Conservation (phyloP, 1,140 invertebrate genomes). For the Drosophila arawakana region DNA sequence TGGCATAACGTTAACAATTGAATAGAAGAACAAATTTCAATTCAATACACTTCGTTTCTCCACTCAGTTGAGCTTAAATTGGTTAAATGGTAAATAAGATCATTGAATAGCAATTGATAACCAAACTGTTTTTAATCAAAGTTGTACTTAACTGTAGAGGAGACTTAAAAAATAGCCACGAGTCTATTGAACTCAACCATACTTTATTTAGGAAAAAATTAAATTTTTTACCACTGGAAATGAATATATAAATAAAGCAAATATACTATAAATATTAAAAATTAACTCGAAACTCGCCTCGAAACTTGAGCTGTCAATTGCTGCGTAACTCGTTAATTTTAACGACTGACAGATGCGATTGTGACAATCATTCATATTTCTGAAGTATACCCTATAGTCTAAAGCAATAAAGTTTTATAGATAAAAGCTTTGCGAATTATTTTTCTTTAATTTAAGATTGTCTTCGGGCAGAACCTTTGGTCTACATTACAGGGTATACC, state of each 20-base stretch:
- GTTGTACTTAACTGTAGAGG: not conserved
- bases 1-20: conserved; percentile 60
- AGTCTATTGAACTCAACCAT: too few relatives aligned
- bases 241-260: too few relatives aligned
- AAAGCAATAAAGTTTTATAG: too few relatives aligned
- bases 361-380: not conserved
- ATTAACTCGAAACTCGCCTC: too few relatives aligned
- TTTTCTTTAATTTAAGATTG: too few relatives aligned
- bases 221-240: too few relatives aligned
- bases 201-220: too few relatives aligned
- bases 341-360: not conserved
- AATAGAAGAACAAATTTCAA: conserved; percentile 28
- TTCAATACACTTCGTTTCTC: not conserved
- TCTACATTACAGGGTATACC: conserved; percentile 1
- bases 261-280: too few relatives aligned
- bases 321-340: not conserved
- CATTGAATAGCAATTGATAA: not conserved
- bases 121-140: not conserved
- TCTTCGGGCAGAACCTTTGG: too few relatives aligned
- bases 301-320: not conserved
- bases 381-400: too few relatives aligned
- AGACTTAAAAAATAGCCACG: too few relatives aligned
- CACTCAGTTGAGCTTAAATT: conserved; percentile 5
- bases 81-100: conserved; percentile 54
- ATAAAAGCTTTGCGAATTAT: too few relatives aligned